phyloP scores from a whole-genome alignment of 2,797 vertebrate genomes.

The Semotilus atromaculatus region DNA sequence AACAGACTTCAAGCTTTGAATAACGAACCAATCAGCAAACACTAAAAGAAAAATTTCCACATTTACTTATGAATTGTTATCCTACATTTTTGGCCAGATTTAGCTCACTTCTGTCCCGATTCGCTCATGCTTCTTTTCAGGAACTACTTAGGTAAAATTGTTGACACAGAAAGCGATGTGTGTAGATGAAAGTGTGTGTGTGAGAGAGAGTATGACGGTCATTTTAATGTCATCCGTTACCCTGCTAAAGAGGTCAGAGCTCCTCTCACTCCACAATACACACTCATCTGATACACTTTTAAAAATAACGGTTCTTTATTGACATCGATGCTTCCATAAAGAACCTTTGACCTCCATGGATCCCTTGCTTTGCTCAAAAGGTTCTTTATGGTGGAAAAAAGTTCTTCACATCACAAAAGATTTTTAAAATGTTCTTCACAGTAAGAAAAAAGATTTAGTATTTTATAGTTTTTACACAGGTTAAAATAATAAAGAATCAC shows the following conservation, averaged over 20 bases:
- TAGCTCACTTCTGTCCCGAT: background rate
- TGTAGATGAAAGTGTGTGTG: conserved; percentile 14
- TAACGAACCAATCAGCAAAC: background rate
- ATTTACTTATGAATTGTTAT: conserved; percentile 9
- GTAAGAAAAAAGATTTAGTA: background rate
- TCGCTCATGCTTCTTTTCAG: background rate
- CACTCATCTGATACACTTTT: background rate
- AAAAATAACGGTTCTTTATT: background rate
- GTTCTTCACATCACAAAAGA: background rate
- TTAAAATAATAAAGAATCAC: background rate
- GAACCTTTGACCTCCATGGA: background rate
- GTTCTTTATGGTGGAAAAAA: background rate
- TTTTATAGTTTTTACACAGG: background rate
- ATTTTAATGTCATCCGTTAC: background rate
- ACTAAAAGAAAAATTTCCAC: background rate
- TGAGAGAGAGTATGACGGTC: background rate
- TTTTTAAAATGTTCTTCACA: background rate
- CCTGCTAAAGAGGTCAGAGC: conserved; percentile 5
- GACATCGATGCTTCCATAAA: background rate
- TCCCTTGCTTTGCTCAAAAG: background rate
- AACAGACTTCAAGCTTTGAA: background rate
- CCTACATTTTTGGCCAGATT: background rate
- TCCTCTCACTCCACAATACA: background rate
- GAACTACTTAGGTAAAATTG: background rate
- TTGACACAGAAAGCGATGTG: background rate